These are phyloP conservation scores for Chrysomela aeneicollis DNA, from an alignment of 2,888 invertebrate species.

Conservation along the genomic window DNA sequence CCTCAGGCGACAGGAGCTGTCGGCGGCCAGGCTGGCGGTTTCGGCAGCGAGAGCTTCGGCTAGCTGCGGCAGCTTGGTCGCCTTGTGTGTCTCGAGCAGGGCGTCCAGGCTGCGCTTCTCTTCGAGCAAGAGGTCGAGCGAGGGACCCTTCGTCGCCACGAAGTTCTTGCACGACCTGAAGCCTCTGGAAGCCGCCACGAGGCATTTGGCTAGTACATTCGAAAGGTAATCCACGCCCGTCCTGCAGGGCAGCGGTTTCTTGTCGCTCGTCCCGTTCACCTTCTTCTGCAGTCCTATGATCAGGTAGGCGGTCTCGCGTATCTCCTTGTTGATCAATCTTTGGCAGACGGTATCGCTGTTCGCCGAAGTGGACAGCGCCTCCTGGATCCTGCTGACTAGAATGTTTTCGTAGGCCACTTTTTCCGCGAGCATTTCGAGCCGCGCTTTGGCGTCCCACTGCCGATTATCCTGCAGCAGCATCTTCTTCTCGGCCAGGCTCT, in stretches of 20 bases:
- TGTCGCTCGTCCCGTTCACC: constrained; percentile 65
- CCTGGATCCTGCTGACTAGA: constrained; percentile 68
- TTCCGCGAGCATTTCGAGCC: constrained; percentile 77
- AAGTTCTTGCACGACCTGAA: constrained; percentile 61
- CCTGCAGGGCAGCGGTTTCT: constrained; percentile 60
- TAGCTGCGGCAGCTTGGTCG: constrained; percentile 73
- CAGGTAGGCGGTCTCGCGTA: constrained; percentile 79
- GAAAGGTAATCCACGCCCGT: constrained; percentile 75
- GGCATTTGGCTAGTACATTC: constrained; percentile 76
- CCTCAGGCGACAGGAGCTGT: constrained; percentile 61
- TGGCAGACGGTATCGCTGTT: constrained; percentile 63
- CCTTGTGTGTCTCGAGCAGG: constrained; percentile 66
- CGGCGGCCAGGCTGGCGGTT: constrained; percentile 69
- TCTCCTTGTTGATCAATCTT: constrained; percentile 72
- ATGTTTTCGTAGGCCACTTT: constrained; percentile 83
- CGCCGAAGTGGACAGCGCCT: constrained; percentile 65
- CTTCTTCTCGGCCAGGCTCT: constrained; percentile 73
- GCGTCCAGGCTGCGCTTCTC: constrained; percentile 51
- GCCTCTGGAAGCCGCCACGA: constrained; percentile 58
- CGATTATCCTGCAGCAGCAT: constrained; percentile 70
- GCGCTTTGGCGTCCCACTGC: constrained; percentile 72
- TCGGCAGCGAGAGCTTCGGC: constrained; percentile 76
- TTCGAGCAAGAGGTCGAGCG: constrained; percentile 47
- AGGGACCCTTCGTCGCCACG: constrained; percentile 44
- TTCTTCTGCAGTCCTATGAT: constrained; percentile 76